Evolutionary conservation across 2,113 vertebrate species (phyloP), one percentile per base, ranked within the genome.

Genomic region (Gnathonemus longibarbis): DNA sequence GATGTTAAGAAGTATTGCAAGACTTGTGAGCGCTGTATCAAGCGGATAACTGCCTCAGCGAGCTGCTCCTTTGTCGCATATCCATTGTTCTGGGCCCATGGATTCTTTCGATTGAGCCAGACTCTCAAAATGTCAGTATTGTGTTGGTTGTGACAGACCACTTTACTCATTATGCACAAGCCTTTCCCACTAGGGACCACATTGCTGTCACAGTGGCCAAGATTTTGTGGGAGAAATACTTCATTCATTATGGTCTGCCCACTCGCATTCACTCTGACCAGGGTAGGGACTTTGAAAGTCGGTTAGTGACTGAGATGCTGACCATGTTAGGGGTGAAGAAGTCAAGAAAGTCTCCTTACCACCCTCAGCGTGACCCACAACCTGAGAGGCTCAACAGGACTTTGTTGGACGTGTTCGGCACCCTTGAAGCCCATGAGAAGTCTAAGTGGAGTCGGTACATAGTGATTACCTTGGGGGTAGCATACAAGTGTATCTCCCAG

Each of bases 351-450:
- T 53, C 1, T 53, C 52, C 52, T 21, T 53, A 21, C 5, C 52
- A 53, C 17, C 52, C 52, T 21, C 52, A 19, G 52, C 17, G 1
- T 53, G 52, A 53, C 52, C 52, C 17, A 53, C 52, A 19, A 53
- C 52, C 52, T 53, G 52, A 53, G 52, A 53, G 3, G 52, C 21
- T 53, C 52, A 53, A 53, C 52, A 53, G 52, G 52, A 53, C 17
- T 53, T 53, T 53, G 52, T 53, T 53, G 52, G 52, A 53, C 52
- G 21, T 53, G 17, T 53, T 53, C 1, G 52, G 52, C 52, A 53
- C 52, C 52, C 52, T 53, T 53, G 52, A 53, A 17, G 3, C 96
- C 97, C 50, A 53, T 53, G 50, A 53, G 15, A 53, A 50, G 49
- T 50, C 1, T 50, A 11, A 50, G 49, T 13, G 49, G 49, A 53